phyloP scores from a whole-genome alignment of 2,113 vertebrate genomes.

The Ovibos moschatus region DNA sequence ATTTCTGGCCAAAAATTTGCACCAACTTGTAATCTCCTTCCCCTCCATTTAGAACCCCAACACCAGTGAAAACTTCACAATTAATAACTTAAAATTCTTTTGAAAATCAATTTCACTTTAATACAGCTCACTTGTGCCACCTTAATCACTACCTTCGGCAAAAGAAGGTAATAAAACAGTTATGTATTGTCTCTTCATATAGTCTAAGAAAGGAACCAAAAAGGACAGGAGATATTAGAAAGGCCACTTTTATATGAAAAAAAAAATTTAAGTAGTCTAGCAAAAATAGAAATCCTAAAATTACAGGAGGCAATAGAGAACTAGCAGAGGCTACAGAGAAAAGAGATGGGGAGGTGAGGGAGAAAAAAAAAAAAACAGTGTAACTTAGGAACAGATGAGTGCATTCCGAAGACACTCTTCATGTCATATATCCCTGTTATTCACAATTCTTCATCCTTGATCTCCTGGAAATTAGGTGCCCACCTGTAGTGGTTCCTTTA shows the following conservation, averaged over 20 bases:
- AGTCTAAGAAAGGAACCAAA: background rate
- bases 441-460: background rate
- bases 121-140: background rate
- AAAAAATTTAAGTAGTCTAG: background rate
- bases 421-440: background rate
- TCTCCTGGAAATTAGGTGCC: background rate
- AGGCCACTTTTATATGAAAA: background rate
- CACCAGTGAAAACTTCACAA: background rate
- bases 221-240: background rate
- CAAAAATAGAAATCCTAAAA: background rate
- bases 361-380: background rate
- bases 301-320: background rate
- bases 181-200: background rate
- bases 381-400: background rate
- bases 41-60: background rate
- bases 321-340: background rate
- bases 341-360: background rate
- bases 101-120: conserved; percentile 18
- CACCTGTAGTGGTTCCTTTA: background rate
- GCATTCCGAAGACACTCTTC: background rate
- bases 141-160: background rate
- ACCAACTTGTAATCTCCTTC: background rate
- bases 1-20: background rate
- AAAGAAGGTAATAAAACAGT: background rate
- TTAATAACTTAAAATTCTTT: background rate